Evolutionary conservation across 1,140 invertebrate species (phyloP).

Genomic region (Paraescarpia echinospica): DNA sequence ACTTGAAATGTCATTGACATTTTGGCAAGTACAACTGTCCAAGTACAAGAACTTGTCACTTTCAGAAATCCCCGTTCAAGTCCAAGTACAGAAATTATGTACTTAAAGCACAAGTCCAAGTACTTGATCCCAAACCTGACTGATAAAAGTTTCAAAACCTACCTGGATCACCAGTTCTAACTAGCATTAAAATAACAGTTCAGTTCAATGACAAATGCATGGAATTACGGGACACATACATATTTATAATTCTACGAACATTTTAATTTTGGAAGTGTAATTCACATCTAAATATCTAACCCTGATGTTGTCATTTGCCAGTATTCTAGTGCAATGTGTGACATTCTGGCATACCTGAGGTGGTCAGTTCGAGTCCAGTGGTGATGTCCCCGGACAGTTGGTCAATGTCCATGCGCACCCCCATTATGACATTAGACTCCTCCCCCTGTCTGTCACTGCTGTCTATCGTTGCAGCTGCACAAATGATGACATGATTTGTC

Average conservation of each 20-base stretch:
- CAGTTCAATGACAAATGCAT: neutral
- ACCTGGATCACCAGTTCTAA: neutral
- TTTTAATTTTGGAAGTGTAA: neutral
- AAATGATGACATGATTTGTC: neutral
- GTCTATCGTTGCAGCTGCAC: neutral
- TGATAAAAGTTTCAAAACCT: neutral
- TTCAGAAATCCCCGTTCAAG: too few relatives aligned
- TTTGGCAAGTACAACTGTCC: too few relatives aligned
- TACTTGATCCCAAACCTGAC: too few relatives aligned
- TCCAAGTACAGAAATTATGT: too few relatives aligned
- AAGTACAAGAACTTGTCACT: too few relatives aligned
- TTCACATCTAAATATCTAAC: neutral
- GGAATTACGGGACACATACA: neutral
- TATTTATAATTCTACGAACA: too few relatives aligned
- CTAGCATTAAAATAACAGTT: too few relatives aligned
- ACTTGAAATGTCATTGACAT: too few relatives aligned
- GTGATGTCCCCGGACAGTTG: conserved; percentile 7
- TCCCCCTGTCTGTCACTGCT: neutral
- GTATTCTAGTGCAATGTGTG: neutral
- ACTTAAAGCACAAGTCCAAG: too few relatives aligned
- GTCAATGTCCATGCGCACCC: conserved; percentile 25
- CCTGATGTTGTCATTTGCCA: neutral
- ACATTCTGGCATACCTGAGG: conserved; percentile 20
- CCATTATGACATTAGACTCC: conserved; percentile 34
- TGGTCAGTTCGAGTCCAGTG: conserved; percentile 34